phyloP scores from a whole-genome alignment of 2,797 vertebrate species.

The Macropus fuliginosus region DNA sequence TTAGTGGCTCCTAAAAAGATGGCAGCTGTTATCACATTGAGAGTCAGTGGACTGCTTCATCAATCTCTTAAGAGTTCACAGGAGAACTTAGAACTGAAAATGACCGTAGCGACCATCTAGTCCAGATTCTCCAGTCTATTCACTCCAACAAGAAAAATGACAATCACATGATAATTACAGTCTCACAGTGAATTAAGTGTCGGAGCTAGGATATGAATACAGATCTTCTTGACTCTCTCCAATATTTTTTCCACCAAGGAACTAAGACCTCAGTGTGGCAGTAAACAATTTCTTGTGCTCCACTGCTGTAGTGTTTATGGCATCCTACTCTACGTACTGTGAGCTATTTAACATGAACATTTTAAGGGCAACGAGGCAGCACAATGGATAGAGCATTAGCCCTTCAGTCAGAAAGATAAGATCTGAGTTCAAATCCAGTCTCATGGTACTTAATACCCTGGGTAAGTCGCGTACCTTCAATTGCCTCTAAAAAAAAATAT shows the following conservation, averaged over 20 bases:
- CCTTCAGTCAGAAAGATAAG: background rate
- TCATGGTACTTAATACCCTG: background rate
- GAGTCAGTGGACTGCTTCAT: constrained; percentile 1
- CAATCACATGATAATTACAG: background rate
- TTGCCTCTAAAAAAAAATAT: background rate
- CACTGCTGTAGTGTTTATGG: background rate
- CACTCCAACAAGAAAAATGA: background rate
- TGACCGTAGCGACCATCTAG: background rate
- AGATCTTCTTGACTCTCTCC: background rate
- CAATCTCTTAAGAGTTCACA: background rate
- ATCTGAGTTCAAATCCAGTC: background rate
- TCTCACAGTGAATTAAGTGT: background rate
- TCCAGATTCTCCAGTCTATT: background rate
- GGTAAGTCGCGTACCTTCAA: background rate
- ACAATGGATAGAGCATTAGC: background rate
- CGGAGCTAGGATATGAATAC: background rate
- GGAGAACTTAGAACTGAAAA: background rate
- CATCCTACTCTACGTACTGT: background rate
- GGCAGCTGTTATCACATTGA: background rate
- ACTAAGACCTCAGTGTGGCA: too few relatives aligned
- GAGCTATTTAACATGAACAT: constrained; percentile 10
- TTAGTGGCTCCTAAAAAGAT: constrained; percentile 39
- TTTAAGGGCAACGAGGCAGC: background rate
- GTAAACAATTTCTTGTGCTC: background rate
- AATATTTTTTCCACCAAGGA: background rate